phyloP scores from a whole-genome alignment of 2,113 vertebrate genomes.

The Todiramphus saurophagus region DNA sequence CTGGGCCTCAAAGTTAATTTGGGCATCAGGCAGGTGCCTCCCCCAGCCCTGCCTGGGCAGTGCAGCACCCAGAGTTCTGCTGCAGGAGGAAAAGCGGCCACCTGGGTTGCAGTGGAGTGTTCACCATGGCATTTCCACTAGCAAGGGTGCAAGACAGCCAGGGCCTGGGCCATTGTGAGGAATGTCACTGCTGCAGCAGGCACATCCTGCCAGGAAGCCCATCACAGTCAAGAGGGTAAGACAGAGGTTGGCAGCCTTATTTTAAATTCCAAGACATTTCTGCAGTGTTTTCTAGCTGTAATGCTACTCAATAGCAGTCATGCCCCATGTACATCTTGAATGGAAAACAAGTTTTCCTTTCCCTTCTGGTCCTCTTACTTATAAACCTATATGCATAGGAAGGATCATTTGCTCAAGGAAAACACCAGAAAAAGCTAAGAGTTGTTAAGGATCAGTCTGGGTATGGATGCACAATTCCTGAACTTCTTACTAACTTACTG shows the following conservation, averaged over 20 bases:
- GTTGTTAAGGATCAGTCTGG: neutral
- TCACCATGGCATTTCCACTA: fast-evolving
- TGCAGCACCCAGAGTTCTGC: neutral
- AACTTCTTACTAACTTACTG: neutral
- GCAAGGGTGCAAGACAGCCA: neutral
- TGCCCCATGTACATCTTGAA: neutral
- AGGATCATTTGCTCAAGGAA: neutral
- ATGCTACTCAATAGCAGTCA: neutral
- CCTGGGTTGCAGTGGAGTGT: neutral
- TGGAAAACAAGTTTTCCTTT: neutral
- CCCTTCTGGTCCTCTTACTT: neutral
- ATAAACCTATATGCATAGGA: neutral
- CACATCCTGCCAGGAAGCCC: neutral
- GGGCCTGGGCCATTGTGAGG: neutral
- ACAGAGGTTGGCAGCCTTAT: neutral
- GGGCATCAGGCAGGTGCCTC: neutral
- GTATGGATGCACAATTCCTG: neutral
- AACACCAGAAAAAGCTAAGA: neutral
- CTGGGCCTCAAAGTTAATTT: neutral
- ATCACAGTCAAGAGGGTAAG: neutral
- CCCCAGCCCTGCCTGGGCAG: neutral
- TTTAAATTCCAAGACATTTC: neutral
- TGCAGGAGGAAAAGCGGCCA: neutral
- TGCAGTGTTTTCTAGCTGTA: neutral
- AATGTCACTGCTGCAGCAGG: neutral